These are phyloP conservation scores for Bathynomus jamesi DNA, from an alignment of 1,140 invertebrate genomes.

Conservation along the genomic window DNA sequence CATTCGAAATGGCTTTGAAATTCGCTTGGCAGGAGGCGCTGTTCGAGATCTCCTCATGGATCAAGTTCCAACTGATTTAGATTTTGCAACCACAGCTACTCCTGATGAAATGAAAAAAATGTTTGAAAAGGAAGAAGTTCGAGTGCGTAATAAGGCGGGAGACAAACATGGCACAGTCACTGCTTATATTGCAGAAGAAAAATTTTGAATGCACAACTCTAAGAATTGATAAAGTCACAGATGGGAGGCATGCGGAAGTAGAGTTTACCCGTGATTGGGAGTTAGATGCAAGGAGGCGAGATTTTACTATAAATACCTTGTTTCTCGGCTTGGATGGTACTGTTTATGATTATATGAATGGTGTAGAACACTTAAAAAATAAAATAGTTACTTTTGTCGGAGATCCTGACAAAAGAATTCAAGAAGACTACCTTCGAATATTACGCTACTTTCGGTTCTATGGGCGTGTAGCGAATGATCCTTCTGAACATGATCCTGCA, in stretches of 20 bases:
- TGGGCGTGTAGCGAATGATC: slow-evolving; percentile 67
- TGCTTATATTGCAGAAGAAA: slow-evolving; percentile 85
- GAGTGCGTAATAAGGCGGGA: slow-evolving; percentile 88
- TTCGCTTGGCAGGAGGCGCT: slow-evolving; percentile 37
- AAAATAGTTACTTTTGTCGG: slow-evolving; percentile 83
- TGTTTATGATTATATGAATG: slow-evolving; percentile 95
- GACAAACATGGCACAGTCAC: slow-evolving; percentile 98
- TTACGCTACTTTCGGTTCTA: slow-evolving; percentile 93
- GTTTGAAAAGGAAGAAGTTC: slow-evolving; percentile 73
- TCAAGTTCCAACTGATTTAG: slow-evolving; percentile 78
- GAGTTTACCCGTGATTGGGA: slow-evolving; percentile 91
- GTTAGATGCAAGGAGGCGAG: slow-evolving; percentile 86
- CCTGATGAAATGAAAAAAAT: slow-evolving; percentile 93
- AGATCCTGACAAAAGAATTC: slow-evolving; percentile 69
- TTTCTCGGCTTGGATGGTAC: slow-evolving; percentile 91
- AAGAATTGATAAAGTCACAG: slow-evolving; percentile 81
- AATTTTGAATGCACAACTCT: slow-evolving; percentile 91
- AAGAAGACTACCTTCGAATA: slow-evolving; percentile 95
- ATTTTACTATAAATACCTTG: slow-evolving; percentile 98
- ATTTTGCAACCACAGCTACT: slow-evolving; percentile 96
- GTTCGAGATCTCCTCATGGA: slow-evolving; percentile 81
- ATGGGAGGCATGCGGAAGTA: slow-evolving; percentile 93
- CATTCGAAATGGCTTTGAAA: slow-evolving; percentile 21
- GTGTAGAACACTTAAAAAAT: slow-evolving; percentile 80
- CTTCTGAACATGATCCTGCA: slow-evolving; percentile 63